Conservation (phyloP, 2,888 invertebrate genomes). For the Criorhina ranunculi region DNA sequence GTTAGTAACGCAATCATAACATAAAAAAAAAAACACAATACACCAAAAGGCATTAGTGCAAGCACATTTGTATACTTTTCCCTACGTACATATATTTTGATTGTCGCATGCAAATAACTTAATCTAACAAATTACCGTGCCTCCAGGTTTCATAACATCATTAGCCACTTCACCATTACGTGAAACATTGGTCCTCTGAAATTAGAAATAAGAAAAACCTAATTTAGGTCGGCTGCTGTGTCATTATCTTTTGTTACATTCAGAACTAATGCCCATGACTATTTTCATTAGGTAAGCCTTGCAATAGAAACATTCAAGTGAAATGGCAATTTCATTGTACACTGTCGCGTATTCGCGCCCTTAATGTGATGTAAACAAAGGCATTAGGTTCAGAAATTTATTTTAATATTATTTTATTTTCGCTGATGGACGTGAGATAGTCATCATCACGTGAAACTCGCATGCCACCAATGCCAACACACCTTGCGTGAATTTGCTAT, state of each 20-base stretch:
- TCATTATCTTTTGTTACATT: neutral
- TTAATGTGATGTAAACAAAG: constrained; percentile 6
- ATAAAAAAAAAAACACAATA: no score
- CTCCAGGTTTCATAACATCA: no score
- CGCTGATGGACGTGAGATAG: neutral
- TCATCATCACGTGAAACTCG: constrained; percentile 18
- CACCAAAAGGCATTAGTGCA: no score
- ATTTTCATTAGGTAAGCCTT: no score
- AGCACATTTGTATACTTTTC: no score
- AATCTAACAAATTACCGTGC: no score
- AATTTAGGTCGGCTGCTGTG: neutral
- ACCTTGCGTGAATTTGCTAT: constrained; percentile 12
- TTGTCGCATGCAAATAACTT: no score
- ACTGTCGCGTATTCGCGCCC: neutral
- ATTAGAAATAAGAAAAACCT: neutral
- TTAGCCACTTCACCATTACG: no score
- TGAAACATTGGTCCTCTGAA: no score
- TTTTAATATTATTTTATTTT: neutral
- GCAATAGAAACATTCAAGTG: neutral
- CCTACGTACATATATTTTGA: no score
- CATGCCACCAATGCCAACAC: neutral
- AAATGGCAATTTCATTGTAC: neutral
- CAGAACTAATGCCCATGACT: neutral
- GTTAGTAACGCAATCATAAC: no score
- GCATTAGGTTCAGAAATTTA: neutral